Percentiles rank a stretch among this genome's conserved stretches.
These are phyloP conservation scores for Temnothorax unifasciatus DNA, from an alignment of 2,888 invertebrate species.

Conservation along the genomic window DNA sequence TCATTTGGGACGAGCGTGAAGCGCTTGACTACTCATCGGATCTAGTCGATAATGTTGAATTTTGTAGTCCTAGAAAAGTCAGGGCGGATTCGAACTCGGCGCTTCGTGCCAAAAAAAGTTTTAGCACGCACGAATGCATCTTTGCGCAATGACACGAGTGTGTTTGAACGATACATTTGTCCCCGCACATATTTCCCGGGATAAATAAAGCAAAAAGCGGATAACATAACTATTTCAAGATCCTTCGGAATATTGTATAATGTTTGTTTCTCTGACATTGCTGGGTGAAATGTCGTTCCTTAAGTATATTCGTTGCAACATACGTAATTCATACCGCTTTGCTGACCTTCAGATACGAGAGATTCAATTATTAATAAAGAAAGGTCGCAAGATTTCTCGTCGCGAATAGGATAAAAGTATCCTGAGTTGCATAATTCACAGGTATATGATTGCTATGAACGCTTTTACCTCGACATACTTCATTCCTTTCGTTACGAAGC, in stretches of 20 bases:
- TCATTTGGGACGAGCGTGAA: slow-evolving; percentile 24
- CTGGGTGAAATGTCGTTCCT: background rate
- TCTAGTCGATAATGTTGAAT: slow-evolving; percentile 23
- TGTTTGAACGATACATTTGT: background rate
- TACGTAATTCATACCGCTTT: background rate
- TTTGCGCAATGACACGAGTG: background rate
- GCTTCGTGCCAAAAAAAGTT: slow-evolving; percentile 41
- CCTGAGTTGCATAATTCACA: slow-evolving; percentile 3
- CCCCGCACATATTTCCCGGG: background rate
- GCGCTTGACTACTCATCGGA: slow-evolving; percentile 24
- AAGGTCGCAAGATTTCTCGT: background rate
- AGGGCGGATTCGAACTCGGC: slow-evolving; percentile 27
- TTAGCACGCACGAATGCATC: background rate
- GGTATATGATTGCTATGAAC: background rate
- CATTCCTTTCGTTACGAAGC: background rate
- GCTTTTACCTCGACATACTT: slow-evolving; percentile 17
- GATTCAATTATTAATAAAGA: background rate
- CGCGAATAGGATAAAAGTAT: background rate
- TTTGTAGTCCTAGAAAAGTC: slow-evolving; percentile 38
- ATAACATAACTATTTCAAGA: background rate
- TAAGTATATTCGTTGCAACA: slow-evolving; percentile 5
- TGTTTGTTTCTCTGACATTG: background rate
- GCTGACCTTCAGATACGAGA: background rate
- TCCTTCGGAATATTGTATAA: background rate
- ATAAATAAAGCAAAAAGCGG: background rate